Evolutionary conservation across 2,888 invertebrate genomes (phyloP), one percentile per base, ranked within the genome.

Genomic region (Girardia tigrina): DNA sequence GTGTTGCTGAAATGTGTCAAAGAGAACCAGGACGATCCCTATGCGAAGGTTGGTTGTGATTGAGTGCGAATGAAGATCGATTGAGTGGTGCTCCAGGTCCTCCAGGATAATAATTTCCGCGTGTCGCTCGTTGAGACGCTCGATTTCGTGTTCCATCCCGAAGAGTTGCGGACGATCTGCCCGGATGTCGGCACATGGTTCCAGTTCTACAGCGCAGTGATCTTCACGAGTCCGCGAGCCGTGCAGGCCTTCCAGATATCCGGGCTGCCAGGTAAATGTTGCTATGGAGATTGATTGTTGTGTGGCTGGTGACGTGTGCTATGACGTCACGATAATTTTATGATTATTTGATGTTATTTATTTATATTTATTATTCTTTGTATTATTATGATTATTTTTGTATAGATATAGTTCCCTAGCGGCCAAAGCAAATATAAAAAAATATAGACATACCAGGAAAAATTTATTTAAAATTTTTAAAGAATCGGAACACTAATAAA

Each of bases 71-170:
- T 36, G 8, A 56, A n/a, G 20, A 56, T 4, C 23, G 4, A 56
- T 12, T 12, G 14, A 12, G 27, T 2, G 2, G 23, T 28, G 27
- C 4, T 71, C n/a, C 26, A 74, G 74, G n/a, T 74, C 14, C 69
- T 74, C 8, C 42, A 70, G 28, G 56, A 23, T n/a, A 69, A 42
- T 36, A 29, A 69, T 74, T 74, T 74, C 69, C 27, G 69, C 23
- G 74, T 74, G 1, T 56, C 56, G 23, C 26, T 74, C 1, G 29
- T 74, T 42, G 74, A 74, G 69, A 74, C 74, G 12, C 28, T 74
- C 14, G 74, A 74, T 42, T 74, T 74, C 69, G 74, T 74, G n/a
- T 74, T 56, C 69, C 56, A 74, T 26, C 56, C 56, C 2, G 74
- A 74, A 23, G 74, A 23, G 27, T 20, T 74, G 56, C 42, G 69